These are phyloP conservation scores for Tetramorium bicarinatum DNA, from an alignment of 2,888 invertebrate genomes.

Conservation along the genomic window DNA sequence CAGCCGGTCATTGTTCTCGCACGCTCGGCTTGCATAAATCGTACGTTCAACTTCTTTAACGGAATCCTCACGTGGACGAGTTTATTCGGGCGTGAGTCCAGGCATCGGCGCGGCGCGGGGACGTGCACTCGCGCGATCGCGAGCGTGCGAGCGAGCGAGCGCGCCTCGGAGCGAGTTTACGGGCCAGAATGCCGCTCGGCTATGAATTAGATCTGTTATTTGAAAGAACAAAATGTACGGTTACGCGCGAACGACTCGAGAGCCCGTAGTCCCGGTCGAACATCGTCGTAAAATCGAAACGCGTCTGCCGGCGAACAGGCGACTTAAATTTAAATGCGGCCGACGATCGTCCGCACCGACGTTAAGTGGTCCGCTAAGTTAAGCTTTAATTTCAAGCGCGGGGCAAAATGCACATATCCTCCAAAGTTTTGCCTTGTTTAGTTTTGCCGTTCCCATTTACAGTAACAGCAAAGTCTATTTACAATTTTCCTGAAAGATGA, in stretches of 20 bases:
- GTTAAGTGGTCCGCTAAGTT: conserved; percentile 2
- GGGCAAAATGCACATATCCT: neutral
- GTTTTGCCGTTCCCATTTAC: neutral
- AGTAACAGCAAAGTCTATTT: neutral
- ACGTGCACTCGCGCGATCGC: neutral
- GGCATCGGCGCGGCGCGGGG: neutral
- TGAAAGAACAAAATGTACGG: conserved; percentile 43
- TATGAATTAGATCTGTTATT: conserved; percentile 41
- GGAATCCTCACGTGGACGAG: conserved; percentile 49
- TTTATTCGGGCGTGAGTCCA: conserved; percentile 52
- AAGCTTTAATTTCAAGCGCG: neutral
- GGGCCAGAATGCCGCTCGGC: conserved; percentile 9
- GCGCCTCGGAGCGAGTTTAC: conserved; percentile 14
- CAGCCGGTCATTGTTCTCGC: conserved; percentile 45
- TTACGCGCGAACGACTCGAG: conserved; percentile 24
- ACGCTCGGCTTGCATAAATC: conserved; percentile 43
- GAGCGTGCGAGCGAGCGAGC: neutral
- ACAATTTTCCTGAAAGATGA: neutral
- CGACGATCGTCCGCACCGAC: neutral
- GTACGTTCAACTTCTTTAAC: conserved; percentile 46
- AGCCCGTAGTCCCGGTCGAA: conserved; percentile 7
- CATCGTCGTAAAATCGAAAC: conserved; percentile 37
- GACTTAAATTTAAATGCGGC: conserved; percentile 31
- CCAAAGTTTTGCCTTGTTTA: neutral
- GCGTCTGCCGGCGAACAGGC: conserved; percentile 9